These are phyloP conservation scores for Lucifuga dentata DNA, from an alignment of 2,113 vertebrate species.

Conservation along the genomic window DNA sequence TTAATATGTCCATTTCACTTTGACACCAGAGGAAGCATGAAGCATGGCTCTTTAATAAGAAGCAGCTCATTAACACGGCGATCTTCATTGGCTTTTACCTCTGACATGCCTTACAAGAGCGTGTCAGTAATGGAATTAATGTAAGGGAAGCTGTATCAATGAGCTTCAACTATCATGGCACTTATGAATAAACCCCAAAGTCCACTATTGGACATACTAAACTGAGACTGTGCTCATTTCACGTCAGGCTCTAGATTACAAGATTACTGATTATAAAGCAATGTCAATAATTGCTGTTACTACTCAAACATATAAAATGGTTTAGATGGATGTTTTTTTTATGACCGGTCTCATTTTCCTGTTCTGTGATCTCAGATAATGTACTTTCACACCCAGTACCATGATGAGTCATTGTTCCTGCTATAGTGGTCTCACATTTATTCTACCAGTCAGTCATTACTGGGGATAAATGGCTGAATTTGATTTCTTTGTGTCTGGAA, in stretches of 20 bases:
- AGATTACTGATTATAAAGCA: neutral
- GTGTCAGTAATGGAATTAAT: no score
- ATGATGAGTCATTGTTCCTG: slow-evolving; percentile 57
- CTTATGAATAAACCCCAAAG: no score
- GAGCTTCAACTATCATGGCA: no score
- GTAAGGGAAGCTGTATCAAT: no score
- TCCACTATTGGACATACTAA: neutral
- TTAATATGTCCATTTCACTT: no score
- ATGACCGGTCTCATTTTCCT: slow-evolving; percentile 30
- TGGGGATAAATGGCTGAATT: slow-evolving; percentile 44
- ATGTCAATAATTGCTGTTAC: neutral
- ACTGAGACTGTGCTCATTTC: neutral
- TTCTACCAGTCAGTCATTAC: slow-evolving; percentile 47
- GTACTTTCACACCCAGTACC: slow-evolving; percentile 26
- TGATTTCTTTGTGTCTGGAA: slow-evolving; percentile 35
- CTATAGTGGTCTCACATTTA: slow-evolving; percentile 56
- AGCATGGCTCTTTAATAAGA: no score
- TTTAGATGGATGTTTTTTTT: neutral
- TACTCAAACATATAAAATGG: neutral
- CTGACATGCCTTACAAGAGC: no score
- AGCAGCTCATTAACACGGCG: no score
- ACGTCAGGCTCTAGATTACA: neutral
- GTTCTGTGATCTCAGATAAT: slow-evolving; percentile 49
- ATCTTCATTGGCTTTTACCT: no score
- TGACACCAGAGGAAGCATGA: no score